A percentile compares a stretch with the other conserved stretches of the same genome.
These are phyloP conservation scores for Aphidius gifuensis DNA, from an alignment of 1,140 invertebrate species.

Conservation along the genomic window DNA sequence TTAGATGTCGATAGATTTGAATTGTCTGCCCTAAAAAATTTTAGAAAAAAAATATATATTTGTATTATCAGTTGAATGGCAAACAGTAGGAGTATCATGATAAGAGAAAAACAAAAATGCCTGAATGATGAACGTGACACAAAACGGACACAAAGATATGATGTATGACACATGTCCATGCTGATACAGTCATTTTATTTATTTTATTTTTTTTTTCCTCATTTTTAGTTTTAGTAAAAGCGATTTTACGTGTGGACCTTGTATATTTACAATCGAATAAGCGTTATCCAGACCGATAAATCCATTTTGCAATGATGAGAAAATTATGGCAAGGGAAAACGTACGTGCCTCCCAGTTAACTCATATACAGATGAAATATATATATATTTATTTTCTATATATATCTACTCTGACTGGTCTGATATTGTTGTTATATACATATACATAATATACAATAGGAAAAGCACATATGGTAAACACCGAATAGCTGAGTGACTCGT, in stretches of 20 bases:
- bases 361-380: no score
- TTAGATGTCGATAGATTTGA: no score
- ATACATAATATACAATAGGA: no score
- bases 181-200: constrained; percentile 15
- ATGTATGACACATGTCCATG: constrained; percentile 14
- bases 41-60: no score
- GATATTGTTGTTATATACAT: no score
- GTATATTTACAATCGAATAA: constrained; percentile 25
- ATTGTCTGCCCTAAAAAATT: no score
- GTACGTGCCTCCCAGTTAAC: not conserved
- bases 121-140: constrained; percentile 11
- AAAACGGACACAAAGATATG: constrained; percentile 7
- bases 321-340: constrained; percentile 14
- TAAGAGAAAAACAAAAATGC: constrained; percentile 10
- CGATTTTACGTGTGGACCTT: constrained; percentile 17
- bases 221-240: constrained; percentile 10
- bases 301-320: constrained; percentile 15
- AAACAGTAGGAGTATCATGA: not conserved
- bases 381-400: no score
- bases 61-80: no score
- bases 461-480: no score
- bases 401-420: no score
- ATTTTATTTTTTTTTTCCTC: not conserved
- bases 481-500: not conserved
- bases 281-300: constrained; percentile 27